Evolutionary conservation across 2,797 vertebrate genomes (phyloP).

Genomic region (Coendou prehensilis): DNA sequence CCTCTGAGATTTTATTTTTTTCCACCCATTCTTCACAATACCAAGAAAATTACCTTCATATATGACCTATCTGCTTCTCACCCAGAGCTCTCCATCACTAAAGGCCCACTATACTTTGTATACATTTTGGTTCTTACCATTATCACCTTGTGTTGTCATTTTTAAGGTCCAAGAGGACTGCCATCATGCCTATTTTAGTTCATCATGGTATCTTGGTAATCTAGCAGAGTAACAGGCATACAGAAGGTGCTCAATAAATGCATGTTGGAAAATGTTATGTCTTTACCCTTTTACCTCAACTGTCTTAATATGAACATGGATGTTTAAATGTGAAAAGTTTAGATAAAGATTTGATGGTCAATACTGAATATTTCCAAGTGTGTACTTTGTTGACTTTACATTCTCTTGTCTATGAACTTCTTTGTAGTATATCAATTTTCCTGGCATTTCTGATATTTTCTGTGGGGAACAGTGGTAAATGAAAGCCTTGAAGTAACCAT

Average conservation of each 20-base stretch:
- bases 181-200: not conserved
- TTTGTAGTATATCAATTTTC: not conserved
- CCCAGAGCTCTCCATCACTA: not conserved
- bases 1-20: slow-evolving; percentile 6
- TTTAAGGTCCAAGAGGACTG: not conserved
- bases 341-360: not conserved
- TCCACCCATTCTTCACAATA: not conserved
- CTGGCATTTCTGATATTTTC: slow-evolving; percentile 23
- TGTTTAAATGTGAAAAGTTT: slow-evolving; percentile 30
- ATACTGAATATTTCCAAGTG: not conserved
- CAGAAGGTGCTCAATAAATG: not conserved
- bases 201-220: not conserved
- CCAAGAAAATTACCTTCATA: not conserved
- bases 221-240: not conserved
- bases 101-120: not conserved
- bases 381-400: not conserved
- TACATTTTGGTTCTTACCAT: slow-evolving; percentile 1
- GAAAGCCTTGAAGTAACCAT: not conserved
- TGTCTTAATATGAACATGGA: not conserved
- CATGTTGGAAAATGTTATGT: not conserved
- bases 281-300: not conserved
- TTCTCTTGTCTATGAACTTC: slow-evolving; percentile 2
- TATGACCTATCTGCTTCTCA: not conserved
- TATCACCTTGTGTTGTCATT: not conserved
- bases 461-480: not conserved